phyloP scores from a whole-genome alignment of 2,888 invertebrate species.

The Caenorhabditis sulstoni region DNA sequence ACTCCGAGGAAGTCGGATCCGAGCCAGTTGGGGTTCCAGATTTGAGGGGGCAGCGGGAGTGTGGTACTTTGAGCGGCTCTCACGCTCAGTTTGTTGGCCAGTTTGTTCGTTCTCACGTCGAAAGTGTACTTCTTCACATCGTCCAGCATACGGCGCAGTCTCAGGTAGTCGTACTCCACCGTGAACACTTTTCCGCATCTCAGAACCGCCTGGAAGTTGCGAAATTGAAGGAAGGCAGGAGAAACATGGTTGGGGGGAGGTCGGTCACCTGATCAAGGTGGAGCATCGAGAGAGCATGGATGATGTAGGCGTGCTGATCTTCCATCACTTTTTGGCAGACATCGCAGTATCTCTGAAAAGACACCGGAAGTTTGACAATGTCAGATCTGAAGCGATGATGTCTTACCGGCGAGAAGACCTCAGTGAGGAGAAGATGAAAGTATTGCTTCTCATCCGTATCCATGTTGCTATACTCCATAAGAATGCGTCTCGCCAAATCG shows the following conservation, averaged over 20 bases:
- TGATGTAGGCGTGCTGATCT: conserved; percentile 35
- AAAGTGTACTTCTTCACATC: conserved; percentile 40
- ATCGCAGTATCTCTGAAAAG: conserved; percentile 40
- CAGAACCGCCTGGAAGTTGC: conserved; percentile 18
- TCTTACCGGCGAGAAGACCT: conserved; percentile 35
- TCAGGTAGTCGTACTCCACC: conserved; percentile 32
- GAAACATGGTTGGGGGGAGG: too few relatives aligned
- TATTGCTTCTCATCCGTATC: conserved; percentile 28
- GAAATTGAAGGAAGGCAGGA: too few relatives aligned
- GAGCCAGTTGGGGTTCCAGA: background rate
- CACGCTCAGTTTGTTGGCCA: conserved; percentile 3
- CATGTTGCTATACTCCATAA: conserved; percentile 42
- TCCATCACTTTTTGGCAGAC: conserved; percentile 44
- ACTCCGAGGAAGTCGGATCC: conserved; percentile 7
- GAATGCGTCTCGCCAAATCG: conserved; percentile 35
- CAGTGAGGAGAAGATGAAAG: conserved; percentile 29
- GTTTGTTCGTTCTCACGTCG: background rate
- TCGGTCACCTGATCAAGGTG: conserved; percentile 47
- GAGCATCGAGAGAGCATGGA: conserved; percentile 32
- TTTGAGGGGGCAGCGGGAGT: background rate
- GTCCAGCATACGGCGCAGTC: conserved; percentile 22
- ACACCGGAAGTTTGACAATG: background rate
- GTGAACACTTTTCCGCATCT: conserved; percentile 21
- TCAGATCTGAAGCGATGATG: too few relatives aligned
- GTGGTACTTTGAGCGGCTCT: background rate